A percentile compares a stretch with the other conserved stretches of the same genome.
Conservation (phyloP, 2,888 invertebrate genomes). For the Tetragnatha montana region DNA sequence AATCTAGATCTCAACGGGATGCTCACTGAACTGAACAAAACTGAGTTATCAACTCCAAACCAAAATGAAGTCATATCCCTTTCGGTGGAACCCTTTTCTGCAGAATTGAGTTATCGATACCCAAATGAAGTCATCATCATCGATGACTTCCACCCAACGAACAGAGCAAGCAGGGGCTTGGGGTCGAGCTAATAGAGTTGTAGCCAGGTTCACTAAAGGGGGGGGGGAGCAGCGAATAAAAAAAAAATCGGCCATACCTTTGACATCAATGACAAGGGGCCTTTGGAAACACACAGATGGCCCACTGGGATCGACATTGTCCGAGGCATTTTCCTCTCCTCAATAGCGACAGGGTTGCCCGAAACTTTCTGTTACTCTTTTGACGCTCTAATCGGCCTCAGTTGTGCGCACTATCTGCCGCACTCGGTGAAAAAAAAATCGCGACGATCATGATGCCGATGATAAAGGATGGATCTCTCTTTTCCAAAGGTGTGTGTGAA, state of each 20-base stretch:
- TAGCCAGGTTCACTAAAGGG: conserved; percentile 30
- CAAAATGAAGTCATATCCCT: too few species aligned
- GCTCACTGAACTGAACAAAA: too few species aligned
- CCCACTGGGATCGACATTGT: conserved; percentile 37
- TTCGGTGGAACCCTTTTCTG: too few species aligned
- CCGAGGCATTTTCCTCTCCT: conserved; percentile 54
- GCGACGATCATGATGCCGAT: not conserved
- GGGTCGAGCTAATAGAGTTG: conserved; percentile 47
- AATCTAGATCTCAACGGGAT: too few species aligned
- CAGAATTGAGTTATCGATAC: too few species aligned
- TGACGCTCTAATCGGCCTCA: conserved; percentile 51
- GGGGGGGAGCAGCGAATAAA: not conserved
- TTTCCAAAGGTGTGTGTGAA: not conserved
- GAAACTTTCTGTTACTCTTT: conserved; percentile 41
- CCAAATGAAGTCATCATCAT: too few species aligned
- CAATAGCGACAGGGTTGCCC: conserved; percentile 55
- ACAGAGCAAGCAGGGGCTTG: not conserved
- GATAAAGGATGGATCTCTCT: too few species aligned
- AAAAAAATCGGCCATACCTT: conserved; percentile 50
- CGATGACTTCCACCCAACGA: too few species aligned
- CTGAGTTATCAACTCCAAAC: too few species aligned
- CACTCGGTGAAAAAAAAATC: not conserved
- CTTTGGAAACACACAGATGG: conserved; percentile 68
- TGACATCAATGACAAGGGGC: conserved; percentile 54
- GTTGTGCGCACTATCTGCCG: conserved; percentile 20